These are phyloP conservation scores for Scomber scombrus DNA, from an alignment of 2,113 vertebrate genomes.

Conservation along the genomic window DNA sequence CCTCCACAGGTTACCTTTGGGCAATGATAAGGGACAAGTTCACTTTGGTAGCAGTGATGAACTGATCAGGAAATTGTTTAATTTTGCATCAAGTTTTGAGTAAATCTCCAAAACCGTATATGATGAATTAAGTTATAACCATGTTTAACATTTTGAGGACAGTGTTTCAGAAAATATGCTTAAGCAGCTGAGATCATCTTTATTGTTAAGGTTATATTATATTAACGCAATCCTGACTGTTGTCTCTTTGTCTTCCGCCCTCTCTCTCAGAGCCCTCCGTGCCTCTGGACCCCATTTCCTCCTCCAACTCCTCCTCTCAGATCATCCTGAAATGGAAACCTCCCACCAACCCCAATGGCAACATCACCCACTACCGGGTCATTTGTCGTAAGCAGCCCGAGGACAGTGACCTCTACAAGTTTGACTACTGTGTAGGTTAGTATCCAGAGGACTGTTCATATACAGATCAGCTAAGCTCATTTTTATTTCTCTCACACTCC, in stretches of 20 bases:
- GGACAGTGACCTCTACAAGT: conserved; percentile 91
- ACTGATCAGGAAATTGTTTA: not conserved
- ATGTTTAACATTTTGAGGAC: too few species aligned
- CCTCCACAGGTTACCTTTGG: not conserved
- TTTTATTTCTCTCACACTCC: not conserved
- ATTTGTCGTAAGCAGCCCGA: conserved; percentile 92
- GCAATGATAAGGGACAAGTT: not conserved
- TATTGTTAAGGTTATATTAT: not conserved
- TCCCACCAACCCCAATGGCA: conserved; percentile 94
- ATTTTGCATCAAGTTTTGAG: not conserved
- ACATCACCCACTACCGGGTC: conserved; percentile 96
- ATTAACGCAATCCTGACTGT: not conserved
- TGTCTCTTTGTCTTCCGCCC: not conserved
- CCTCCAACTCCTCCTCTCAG: conserved; percentile 95
- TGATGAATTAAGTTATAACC: too few species aligned
- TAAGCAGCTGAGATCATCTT: too few species aligned
- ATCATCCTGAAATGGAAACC: conserved; percentile 98
- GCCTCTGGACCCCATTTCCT: conserved; percentile 93
- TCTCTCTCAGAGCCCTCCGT: conserved; percentile 89
- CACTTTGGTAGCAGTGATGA: not conserved
- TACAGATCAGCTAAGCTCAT: not conserved
- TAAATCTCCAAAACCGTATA: too few species aligned
- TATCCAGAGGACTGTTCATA: not conserved
- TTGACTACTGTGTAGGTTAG: conserved; percentile 95
- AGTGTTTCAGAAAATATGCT: too few species aligned